A percentile compares a stretch with the other conserved stretches of the same genome.
phyloP scores from a whole-genome alignment of 92 coral and sea anemone species.

The Actinostola sp. region DNA sequence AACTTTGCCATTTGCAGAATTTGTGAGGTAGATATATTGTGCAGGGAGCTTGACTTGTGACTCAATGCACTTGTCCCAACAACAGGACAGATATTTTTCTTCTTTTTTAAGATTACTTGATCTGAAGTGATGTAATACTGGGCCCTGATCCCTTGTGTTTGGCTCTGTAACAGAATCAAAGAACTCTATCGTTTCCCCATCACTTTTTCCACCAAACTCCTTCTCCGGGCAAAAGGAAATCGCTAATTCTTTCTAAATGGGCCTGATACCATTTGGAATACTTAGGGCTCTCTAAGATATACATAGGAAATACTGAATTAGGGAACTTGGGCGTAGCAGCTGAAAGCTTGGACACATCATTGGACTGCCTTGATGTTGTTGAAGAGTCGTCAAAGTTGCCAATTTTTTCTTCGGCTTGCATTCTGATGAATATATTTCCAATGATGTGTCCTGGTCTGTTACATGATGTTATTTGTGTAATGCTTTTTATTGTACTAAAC shows the following conservation, averaged over 20 bases:
- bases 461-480: no score
- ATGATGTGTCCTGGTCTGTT: constrained; percentile 46
- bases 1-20: no score
- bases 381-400: constrained; percentile 16
- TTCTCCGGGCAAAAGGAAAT: no score
- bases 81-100: no score
- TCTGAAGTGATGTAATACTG: neutral
- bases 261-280: constrained; percentile 8
- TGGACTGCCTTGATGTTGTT: neutral
- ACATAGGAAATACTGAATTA: constrained; percentile 13
- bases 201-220: no score
- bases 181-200: no score
- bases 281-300: neutral
- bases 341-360: constrained; percentile 11
- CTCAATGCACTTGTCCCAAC: no score
- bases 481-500: no score
- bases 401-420: constrained; percentile 39
- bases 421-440: constrained; percentile 35
- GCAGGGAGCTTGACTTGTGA: no score
- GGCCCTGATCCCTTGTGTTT: constrained; percentile 18
- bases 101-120: no score
- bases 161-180: no score
- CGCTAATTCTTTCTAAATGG: no score
- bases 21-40: neutral
- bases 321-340: neutral